Evolutionary conservation across 1,140 invertebrate genomes (phyloP), one percentile per base, ranked within the genome.

Genomic region (Druon quercuslanigerum): DNA sequence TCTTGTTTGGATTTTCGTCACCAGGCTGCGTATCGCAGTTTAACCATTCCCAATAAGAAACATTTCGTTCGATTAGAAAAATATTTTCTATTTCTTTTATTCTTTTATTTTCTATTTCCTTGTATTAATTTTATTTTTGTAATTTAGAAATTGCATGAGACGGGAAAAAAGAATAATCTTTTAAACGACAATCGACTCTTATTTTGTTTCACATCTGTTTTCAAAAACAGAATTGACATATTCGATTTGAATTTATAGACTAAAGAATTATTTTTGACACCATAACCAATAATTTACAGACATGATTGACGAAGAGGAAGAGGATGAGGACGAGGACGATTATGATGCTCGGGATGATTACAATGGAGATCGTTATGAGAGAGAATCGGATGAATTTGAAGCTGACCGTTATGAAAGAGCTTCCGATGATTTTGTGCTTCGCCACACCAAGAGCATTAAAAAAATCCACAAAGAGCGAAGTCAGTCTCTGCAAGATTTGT

Each of bases 401-500:
- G 79, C 82, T 20, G 84, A 87, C 8, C 82, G 78, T 51, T 85
- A 79, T 33, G 88, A 89, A 76, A 85, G 87, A 77, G 85, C 84
- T 2, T 90, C 89, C 0, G 90, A 90, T 54, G 89, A 91, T 76
- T 86, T 86, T 80, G 51, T 87, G 8, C 54, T 82, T 76, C 78
- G 88, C 77, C 74, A 86, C 17, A 74, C 84, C 74, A 84, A 82
- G 71, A 54, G 81, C 19, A 74, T 89, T 2, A 83, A 84, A 17
- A 84, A 77, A 17, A 79, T 80, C 19, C 78, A 85, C 11, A 87
- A 88, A 83, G 86, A 88, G 73, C 87, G 87, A 16, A 90, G 89
- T 76, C 80, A 84, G 25, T 91, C 90, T 20, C 83, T 90, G 16
- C 87, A 90, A 82, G 89, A 91, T 81, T 76, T 91, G 25, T 87